phyloP scores from a whole-genome alignment of 2,797 vertebrate genomes.

The Ficedula albicollis region DNA sequence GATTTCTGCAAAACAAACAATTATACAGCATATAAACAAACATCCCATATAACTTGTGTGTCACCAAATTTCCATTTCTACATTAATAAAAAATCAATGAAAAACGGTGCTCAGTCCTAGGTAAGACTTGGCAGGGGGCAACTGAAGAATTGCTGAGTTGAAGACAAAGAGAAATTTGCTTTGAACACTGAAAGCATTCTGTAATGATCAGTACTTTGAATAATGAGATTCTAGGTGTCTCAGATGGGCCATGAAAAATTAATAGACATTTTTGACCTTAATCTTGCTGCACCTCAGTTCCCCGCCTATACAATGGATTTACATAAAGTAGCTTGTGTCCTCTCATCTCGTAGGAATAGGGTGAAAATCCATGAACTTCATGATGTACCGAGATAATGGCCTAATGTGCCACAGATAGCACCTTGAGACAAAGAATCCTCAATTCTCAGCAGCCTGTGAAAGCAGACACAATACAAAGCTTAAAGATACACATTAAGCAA shows the following conservation, averaged over 20 bases:
- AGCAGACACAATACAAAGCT: neutral
- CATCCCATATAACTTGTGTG: neutral
- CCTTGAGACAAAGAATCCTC: neutral
- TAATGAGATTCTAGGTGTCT: constrained; percentile 26
- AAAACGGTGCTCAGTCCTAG: neutral
- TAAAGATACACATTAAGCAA: neutral
- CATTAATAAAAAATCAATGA: neutral
- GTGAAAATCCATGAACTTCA: neutral
- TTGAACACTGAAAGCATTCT: constrained; percentile 31
- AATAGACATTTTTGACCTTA: constrained; percentile 43
- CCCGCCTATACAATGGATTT: neutral
- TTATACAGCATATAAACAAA: neutral
- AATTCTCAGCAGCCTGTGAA: neutral
- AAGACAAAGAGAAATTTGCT: constrained; percentile 40
- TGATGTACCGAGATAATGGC: neutral
- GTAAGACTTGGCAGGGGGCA: neutral
- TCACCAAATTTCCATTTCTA: neutral
- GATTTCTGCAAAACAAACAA: constrained; percentile 23
- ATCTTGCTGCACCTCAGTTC: constrained; percentile 28
- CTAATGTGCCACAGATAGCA: neutral
- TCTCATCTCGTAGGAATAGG: neutral
- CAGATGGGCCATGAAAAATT: constrained; percentile 33
- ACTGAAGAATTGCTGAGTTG: neutral
- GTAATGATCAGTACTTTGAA: constrained; percentile 24
- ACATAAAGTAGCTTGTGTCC: constrained; percentile 14